Evolutionary conservation across 2,113 vertebrate species (phyloP).

Genomic region (Scatophagus argus): DNA sequence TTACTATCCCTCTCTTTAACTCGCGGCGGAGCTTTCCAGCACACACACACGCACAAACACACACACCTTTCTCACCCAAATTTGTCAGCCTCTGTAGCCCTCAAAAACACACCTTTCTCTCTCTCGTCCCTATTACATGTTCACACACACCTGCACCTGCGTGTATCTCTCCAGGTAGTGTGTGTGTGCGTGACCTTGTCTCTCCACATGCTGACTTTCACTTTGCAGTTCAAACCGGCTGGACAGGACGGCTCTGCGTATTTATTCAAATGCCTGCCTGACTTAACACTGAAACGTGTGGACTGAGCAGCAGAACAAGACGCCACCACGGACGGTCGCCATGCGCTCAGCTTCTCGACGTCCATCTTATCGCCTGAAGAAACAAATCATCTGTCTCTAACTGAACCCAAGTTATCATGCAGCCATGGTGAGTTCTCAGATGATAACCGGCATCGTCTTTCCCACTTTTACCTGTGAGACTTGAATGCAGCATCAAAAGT

Average conservation of each 20-base stretch:
- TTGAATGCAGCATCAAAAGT: no score
- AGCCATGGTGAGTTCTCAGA: no score
- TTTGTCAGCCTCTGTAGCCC: background rate
- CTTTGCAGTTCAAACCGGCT: constrained; percentile 50
- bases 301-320: background rate
- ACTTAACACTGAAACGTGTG: background rate
- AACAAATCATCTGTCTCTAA: no score
- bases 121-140: background rate
- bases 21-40: background rate
- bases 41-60: constrained; percentile 3
- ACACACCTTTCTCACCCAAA: constrained; percentile 4
- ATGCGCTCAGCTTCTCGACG: no score
- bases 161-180: background rate
- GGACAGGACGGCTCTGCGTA: constrained; percentile 6
- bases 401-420: no score
- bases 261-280: constrained; percentile 44
- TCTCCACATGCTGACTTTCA: constrained; percentile 21
- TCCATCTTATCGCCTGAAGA: no score
- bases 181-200: constrained; percentile 39
- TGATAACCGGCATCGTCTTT: no score
- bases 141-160: background rate
- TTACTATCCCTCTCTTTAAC: background rate
- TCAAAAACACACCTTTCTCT: constrained; percentile 8
- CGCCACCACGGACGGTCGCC: background rate
- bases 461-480: no score